Evolutionary conservation across 2,113 vertebrate species (phyloP).

Genomic region (Actinemys pallida): DNA sequence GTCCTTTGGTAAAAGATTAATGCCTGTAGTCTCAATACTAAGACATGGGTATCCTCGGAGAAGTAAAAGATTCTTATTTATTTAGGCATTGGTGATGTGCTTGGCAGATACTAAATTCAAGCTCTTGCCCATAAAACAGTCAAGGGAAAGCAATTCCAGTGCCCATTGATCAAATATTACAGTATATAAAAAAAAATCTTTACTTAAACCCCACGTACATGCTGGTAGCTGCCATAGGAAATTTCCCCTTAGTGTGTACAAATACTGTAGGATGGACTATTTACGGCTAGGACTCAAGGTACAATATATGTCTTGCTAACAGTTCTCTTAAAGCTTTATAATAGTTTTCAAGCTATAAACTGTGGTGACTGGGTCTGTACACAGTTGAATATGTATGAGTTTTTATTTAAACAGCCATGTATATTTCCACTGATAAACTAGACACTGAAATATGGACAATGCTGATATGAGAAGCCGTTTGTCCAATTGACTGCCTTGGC

Average conservation of each 20-base stretch:
- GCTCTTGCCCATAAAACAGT: slow-evolving; percentile 25
- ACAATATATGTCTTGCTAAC: background rate
- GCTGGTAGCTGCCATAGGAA: background rate
- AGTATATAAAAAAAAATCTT: slow-evolving; percentile 11
- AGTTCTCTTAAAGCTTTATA: background rate
- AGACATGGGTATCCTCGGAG: background rate
- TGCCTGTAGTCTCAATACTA: background rate
- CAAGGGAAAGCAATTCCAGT: slow-evolving; percentile 2
- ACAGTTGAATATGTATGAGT: slow-evolving; percentile 3
- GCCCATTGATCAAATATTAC: slow-evolving; percentile 14
- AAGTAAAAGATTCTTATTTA: background rate
- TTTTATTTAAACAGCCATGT: slow-evolving; percentile 65
- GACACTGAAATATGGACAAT: slow-evolving; percentile 57
- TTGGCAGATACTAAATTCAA: slow-evolving; percentile 36
- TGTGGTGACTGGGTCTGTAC: slow-evolving; percentile 10
- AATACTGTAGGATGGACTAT: slow-evolving; percentile 4
- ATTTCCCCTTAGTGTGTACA: background rate
- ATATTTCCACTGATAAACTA: slow-evolving; percentile 35
- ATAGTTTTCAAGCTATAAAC: background rate
- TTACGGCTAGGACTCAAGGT: slow-evolving; percentile 1
- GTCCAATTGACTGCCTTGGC: slow-evolving; percentile 39
- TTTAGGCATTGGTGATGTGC: slow-evolving; percentile 8
- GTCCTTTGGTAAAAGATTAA: slow-evolving; percentile 5
- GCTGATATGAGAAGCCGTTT: slow-evolving; percentile 60
- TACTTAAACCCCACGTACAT: background rate